Evolutionary conservation across 2,888 invertebrate species (phyloP).

Genomic region (Cataglyphis rosenhaueri): DNA sequence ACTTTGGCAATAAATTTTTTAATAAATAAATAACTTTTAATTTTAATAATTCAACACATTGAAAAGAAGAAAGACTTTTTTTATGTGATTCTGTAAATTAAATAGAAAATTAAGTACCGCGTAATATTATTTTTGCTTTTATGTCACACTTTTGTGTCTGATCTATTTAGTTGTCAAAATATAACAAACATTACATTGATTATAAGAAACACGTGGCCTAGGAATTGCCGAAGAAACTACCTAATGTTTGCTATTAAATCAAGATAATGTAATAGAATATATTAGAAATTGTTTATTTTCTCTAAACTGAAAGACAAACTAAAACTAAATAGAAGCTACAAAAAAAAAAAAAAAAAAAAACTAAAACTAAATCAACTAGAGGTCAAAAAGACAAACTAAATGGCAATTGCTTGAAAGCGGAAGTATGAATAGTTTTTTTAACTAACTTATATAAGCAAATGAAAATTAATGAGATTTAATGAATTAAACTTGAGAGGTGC

Average conservation of each 20-base stretch:
- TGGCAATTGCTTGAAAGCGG: background rate
- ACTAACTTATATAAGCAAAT: background rate
- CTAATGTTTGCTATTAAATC: background rate
- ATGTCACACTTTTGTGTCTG: background rate
- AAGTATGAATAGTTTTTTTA: background rate
- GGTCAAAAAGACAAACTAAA: background rate
- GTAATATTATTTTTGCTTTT: background rate
- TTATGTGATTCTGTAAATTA: background rate
- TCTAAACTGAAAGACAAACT: background rate
- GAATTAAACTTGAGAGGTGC: background rate
- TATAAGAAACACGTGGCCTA: background rate
- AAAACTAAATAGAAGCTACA: background rate
- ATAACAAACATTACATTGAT: background rate
- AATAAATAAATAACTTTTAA: conserved; percentile 1
- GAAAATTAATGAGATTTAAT: conserved; percentile 11
- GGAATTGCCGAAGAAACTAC: background rate
- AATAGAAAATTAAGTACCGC: background rate
- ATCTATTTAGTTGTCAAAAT: background rate
- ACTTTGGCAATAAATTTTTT: background rate
- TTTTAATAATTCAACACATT: background rate
- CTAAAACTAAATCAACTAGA: background rate
- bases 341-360: too few species aligned
- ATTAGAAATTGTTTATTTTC: conserved; percentile 2
- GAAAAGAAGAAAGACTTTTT: background rate
- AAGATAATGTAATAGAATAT: background rate